Evolutionary conservation across 2,797 vertebrate genomes (phyloP).

Genomic region (Tinamus major): DNA sequence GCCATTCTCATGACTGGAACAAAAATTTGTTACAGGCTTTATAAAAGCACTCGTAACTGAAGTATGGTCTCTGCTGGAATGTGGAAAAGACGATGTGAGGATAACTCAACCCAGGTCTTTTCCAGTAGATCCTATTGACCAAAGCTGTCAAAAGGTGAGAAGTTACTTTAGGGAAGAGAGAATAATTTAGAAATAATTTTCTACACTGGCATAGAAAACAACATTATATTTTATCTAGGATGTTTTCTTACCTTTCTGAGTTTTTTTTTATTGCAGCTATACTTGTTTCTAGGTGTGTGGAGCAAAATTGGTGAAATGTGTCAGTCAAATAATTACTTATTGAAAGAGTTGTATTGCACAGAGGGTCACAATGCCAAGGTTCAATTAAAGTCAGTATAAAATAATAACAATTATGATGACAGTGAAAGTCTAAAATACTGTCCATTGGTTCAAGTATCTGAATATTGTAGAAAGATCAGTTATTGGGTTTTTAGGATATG

Average conservation of each 20-base stretch:
- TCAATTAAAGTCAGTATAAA: neutral
- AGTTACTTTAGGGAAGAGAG: neutral
- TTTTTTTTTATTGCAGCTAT: neutral
- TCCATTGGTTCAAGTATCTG: neutral
- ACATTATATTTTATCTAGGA: neutral
- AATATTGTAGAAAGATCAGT: neutral
- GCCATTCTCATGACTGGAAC: neutral
- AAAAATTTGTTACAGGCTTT: constrained; percentile 83
- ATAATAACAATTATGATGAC: neutral
- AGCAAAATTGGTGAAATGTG: neutral
- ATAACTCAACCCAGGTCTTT: constrained; percentile 87
- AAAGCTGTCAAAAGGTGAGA: constrained; percentile 91
- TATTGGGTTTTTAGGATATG: neutral
- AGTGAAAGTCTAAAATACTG: neutral
- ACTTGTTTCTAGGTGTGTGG: neutral
- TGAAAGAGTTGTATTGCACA: neutral
- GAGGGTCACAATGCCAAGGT: neutral
- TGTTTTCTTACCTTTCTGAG: neutral
- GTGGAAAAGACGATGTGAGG: constrained; percentile 90
- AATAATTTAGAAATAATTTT: neutral
- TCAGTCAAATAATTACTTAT: neutral
- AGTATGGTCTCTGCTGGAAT: constrained; percentile 92
- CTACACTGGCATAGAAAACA: neutral
- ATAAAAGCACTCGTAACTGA: constrained; percentile 87
- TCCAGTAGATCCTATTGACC: constrained; percentile 92